Evolutionary conservation across 2,113 vertebrate genomes (phyloP).

Genomic region (Myiopsitta monachus): DNA sequence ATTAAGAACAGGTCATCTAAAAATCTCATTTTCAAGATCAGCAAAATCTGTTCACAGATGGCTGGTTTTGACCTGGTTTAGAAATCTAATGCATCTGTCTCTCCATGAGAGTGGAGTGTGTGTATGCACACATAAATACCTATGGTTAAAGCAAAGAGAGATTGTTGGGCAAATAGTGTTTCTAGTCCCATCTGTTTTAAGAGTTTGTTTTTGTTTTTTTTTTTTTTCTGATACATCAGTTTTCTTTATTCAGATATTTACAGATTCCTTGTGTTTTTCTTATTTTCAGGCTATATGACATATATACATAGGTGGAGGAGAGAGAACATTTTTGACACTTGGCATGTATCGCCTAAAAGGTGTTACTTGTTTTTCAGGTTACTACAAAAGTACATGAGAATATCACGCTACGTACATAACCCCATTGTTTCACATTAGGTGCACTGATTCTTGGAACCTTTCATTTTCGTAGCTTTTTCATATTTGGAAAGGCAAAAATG

Average conservation of each 20-base stretch:
- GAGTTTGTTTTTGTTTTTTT: neutral
- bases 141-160: neutral
- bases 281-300: neutral
- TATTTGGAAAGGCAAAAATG: neutral
- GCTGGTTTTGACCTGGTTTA: slow-evolving; percentile 42
- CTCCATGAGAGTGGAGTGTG: neutral
- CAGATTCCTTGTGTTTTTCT: neutral
- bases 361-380: neutral
- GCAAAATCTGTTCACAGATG: slow-evolving; percentile 23
- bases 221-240: neutral
- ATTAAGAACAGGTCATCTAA: slow-evolving; percentile 50
- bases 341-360: neutral
- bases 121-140: neutral
- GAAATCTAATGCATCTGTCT: slow-evolving; percentile 24
- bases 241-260: neutral
- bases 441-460: neutral
- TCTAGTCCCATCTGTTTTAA: neutral
- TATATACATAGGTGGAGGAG: neutral
- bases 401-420: neutral
- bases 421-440: neutral
- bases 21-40: slow-evolving; percentile 30
- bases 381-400: neutral
- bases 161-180: neutral
- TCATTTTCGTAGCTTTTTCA: neutral
- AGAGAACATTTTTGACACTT: neutral